Base-by-base conservation (phyloP, 1,140 invertebrate species). In the Zaprionus ornatus region DNA sequence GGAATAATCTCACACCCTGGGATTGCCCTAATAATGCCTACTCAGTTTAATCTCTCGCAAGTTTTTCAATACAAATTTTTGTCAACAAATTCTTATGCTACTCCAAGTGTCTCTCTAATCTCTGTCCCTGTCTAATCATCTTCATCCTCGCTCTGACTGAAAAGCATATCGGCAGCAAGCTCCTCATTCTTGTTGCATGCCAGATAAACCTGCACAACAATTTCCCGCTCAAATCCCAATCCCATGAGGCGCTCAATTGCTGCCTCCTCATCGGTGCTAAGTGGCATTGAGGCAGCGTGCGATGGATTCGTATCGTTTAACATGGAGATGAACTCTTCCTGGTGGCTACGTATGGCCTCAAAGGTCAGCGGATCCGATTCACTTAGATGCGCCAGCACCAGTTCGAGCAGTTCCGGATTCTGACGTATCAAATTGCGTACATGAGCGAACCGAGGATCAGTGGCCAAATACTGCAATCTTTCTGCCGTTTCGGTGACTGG, bases 131-230 rank as follows among this genome's bases (percentile, higher is more conserved):
- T 19, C 37, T 70, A n/a, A 12, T 61, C 57, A 7, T 74, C 61
- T 7, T 88, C 80, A 7, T 82, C 84, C 29, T 91, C 88, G 42
- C 75, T 74, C 45, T 91, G 73, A 4, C 84, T 77, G 50, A 91
- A 82, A 0, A 91, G 71, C 19, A 91, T 69, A 25, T 91, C 78
- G 5, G 91, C 91, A 6, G 91, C 61, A n/a, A 84, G 55, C 37
- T 85, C 86, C 52, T 92, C 91, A 32, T 92, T 78, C 62, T 78
- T 91, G 19, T 91, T 79, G 48, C 91, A 92, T n/a, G 84, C 87
- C 35, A 92, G 23, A 25, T 90, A 92, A 7, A 83, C 73, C 56
- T 85, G 81, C 19, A 92, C 32, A 13, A 82, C 90, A 6, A 70
- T 32, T 0, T 77, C 61, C 0, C 87, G 81, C 1, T 75, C 68